Evolutionary conservation across 2,797 vertebrate genomes (phyloP).

Genomic region (Mionectes olivaceus): DNA sequence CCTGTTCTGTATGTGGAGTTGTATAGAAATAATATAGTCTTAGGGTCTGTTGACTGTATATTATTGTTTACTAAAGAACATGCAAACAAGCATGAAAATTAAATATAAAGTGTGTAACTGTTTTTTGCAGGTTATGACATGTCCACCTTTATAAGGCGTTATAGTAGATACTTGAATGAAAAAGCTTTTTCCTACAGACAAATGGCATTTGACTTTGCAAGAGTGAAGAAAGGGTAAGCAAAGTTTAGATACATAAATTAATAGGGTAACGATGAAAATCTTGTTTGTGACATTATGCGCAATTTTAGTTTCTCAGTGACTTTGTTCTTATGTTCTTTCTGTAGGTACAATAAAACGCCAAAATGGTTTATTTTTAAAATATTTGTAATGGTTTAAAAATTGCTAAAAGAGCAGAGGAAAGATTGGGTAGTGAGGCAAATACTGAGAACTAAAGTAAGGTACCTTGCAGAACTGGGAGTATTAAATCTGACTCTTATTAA

Average conservation of each 20-base stretch:
- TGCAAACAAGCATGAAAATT: not conserved
- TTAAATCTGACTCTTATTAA: not conserved
- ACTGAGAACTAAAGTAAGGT: not conserved
- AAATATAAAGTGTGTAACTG: not conserved
- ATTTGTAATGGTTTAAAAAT: not conserved
- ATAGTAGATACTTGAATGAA: constrained; percentile 98
- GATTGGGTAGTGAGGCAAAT: not conserved
- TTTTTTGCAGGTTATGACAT: constrained; percentile 92
- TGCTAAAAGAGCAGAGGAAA: not conserved
- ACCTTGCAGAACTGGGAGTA: not conserved
- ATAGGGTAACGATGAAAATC: not conserved
- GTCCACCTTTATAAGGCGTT: constrained; percentile 99
- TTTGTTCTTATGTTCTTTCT: not conserved
- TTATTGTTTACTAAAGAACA: not conserved
- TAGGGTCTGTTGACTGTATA: not conserved
- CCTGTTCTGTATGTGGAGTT: not conserved
- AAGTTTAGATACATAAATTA: not conserved
- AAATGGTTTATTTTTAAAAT: not conserved
- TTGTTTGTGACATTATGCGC: not conserved
- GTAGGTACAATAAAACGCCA: not conserved
- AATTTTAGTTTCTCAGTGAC: not conserved
- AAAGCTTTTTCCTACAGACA: constrained; percentile 98
- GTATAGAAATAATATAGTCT: not conserved
- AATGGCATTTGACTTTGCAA: constrained; percentile 99
- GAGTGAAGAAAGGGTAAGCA: constrained; percentile 97